These are phyloP conservation scores for Zosterops hypoxanthus DNA, from an alignment of 2,113 vertebrate genomes.

Conservation along the genomic window DNA sequence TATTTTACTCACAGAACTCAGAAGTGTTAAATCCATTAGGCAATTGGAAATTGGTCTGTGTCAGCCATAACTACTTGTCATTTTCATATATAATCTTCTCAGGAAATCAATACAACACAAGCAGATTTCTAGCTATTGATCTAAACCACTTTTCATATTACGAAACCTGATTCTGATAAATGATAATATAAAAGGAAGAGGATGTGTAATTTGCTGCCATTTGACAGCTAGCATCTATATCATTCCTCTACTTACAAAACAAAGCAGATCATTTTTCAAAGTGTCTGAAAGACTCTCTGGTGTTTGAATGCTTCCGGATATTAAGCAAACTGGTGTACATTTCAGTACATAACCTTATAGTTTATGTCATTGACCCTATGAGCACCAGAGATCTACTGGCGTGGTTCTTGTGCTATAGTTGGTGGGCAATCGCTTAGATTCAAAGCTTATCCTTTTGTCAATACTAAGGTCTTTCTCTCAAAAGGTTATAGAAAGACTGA, in stretches of 20 bases:
- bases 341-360: not conserved
- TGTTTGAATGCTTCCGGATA: not conserved
- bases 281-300: not conserved
- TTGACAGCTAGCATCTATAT: slow-evolving; percentile 11
- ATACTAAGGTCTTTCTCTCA: not conserved
- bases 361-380: not conserved
- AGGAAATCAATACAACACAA: slow-evolving; percentile 29
- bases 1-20: not conserved
- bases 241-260: not conserved
- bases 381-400: not conserved
- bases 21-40: not conserved
- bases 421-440: not conserved
- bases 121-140: slow-evolving; percentile 46
- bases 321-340: not conserved
- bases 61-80: not conserved
- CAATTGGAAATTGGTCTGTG: not conserved
- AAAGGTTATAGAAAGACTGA: not conserved
- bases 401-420: not conserved
- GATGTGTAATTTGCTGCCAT: not conserved
- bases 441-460: not conserved
- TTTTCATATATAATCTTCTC: slow-evolving; percentile 13
- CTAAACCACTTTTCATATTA: slow-evolving; percentile 15
- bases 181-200: not conserved
- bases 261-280: not conserved
- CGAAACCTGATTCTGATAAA: slow-evolving; percentile 38